phyloP scores from a whole-genome alignment of 1,140 invertebrate genomes.

The Drosophila bocqueti region DNA sequence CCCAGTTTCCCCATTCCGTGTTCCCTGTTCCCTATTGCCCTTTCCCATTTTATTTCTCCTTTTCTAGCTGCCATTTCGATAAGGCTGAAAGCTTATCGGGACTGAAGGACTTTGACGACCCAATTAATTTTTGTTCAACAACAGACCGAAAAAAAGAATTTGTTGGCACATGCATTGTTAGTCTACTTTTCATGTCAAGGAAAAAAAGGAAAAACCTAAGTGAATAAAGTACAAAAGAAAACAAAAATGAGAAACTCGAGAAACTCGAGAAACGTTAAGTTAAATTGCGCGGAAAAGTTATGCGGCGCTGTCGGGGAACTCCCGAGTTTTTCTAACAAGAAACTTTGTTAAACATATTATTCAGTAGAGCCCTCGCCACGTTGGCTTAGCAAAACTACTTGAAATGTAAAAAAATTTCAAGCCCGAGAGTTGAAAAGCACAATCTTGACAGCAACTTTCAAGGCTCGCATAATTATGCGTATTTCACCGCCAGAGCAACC shows the following conservation, averaged over 20 bases:
- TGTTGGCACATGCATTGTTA: conserved; percentile 58
- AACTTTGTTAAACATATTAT: conserved; percentile 60
- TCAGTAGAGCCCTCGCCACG: conserved; percentile 50
- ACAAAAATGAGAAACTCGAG: conserved; percentile 44
- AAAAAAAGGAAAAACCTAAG: conserved; percentile 6
- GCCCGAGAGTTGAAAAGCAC: conserved; percentile 46
- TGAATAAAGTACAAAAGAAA: conserved; percentile 49
- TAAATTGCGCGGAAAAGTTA: conserved; percentile 80
- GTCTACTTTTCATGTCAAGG: conserved; percentile 37
- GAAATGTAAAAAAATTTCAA: conserved; percentile 74
- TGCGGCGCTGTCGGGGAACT: conserved; percentile 30
- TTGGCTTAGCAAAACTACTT: conserved; percentile 77
- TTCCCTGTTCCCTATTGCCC: neutral
- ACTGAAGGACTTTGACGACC: conserved; percentile 71
- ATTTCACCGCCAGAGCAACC: conserved; percentile 28
- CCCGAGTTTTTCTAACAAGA: conserved; percentile 48
- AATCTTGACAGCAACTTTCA: conserved; percentile 73
- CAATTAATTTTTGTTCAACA: conserved; percentile 69
- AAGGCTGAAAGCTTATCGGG: conserved; percentile 66
- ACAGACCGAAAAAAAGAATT: conserved; percentile 16
- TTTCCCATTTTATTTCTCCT: conserved; percentile 3
- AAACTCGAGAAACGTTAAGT: conserved; percentile 63
- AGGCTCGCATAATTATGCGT: conserved; percentile 72
- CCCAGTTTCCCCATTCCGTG: neutral
- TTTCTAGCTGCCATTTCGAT: conserved; percentile 52